Percentiles rank a stretch among this genome's conserved stretches.
Conservation (phyloP, 2,113 vertebrate genomes). For the Murina feae region DNA sequence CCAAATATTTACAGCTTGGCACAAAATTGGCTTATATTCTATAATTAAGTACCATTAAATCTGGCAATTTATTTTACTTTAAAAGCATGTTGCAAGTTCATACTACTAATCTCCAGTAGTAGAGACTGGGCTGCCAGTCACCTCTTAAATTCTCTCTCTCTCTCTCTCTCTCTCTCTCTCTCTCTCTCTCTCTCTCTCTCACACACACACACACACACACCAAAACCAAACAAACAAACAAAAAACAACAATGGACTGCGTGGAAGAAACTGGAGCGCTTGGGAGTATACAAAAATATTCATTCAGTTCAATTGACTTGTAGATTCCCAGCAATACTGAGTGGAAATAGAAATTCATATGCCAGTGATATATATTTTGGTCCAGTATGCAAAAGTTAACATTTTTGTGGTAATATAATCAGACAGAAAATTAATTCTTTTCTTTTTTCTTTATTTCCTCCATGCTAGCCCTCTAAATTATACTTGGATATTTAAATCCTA, state of each 20-base stretch:
- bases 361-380: background rate
- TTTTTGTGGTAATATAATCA: background rate
- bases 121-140: background rate
- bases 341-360: background rate
- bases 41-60: conserved; percentile 37
- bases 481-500: conserved; percentile 40
- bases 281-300: background rate
- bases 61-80: background rate
- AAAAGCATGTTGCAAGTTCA: conserved; percentile 33
- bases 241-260: background rate
- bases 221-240: too few relatives aligned
- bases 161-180: too few relatives aligned
- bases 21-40: background rate
- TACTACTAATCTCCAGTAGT: conserved; percentile 51
- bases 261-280: background rate
- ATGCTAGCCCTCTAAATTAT: background rate
- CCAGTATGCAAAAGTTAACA: background rate
- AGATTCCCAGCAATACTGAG: background rate
- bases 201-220: background rate
- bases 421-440: background rate
- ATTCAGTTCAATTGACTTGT: background rate
- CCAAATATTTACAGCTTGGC: conserved; percentile 37
- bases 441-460: background rate
- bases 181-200: too few relatives aligned
- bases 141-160: background rate